Evolutionary conservation across 1,140 invertebrate genomes (phyloP).

Genomic region (Drosophila athabasca): DNA sequence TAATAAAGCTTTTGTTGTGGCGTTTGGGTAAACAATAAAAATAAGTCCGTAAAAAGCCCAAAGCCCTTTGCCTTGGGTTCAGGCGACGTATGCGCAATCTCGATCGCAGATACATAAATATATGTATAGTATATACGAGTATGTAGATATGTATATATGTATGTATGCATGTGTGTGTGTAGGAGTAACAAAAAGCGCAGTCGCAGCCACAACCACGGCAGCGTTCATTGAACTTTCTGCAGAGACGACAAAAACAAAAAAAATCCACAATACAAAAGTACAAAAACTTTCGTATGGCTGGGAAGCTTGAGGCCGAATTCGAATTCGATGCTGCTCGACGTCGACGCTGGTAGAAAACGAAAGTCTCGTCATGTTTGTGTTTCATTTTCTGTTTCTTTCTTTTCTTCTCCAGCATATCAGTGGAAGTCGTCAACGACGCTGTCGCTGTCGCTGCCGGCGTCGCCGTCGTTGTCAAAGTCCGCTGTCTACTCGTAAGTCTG

Average conservation of each 20-base stretch:
- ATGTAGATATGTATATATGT: not conserved
- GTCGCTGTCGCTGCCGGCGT: slow-evolving; percentile 19
- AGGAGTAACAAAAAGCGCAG: slow-evolving; percentile 31
- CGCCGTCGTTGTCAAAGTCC: not conserved
- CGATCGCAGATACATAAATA: slow-evolving; percentile 1
- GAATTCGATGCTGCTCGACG: slow-evolving; percentile 33
- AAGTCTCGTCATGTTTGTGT: slow-evolving; percentile 67
- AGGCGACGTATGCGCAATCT: slow-evolving; percentile 67
- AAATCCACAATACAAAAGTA: slow-evolving; percentile 34
- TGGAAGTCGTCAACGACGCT: slow-evolving; percentile 16
- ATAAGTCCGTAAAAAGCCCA: slow-evolving; percentile 20
- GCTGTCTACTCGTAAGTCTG: too few species aligned
- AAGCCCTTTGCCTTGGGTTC: slow-evolving; percentile 46
- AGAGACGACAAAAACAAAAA: slow-evolving; percentile 4
- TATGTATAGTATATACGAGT: not conserved
- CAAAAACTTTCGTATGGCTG: slow-evolving; percentile 55
- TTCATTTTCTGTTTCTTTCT: slow-evolving; percentile 27
- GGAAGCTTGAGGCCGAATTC: slow-evolving; percentile 64
- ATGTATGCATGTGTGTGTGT: not conserved
- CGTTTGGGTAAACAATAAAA: not conserved
- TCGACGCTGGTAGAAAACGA: slow-evolving; percentile 70
- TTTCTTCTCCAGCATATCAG: slow-evolving; percentile 58
- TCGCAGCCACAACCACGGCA: slow-evolving; percentile 36
- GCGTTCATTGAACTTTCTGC: slow-evolving; percentile 55
- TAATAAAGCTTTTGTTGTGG: slow-evolving; percentile 16